A percentile compares a stretch with the other conserved stretches of the same genome.
Conservation (phyloP, 2,113 vertebrate species). For the Tachycineta bicolor region DNA sequence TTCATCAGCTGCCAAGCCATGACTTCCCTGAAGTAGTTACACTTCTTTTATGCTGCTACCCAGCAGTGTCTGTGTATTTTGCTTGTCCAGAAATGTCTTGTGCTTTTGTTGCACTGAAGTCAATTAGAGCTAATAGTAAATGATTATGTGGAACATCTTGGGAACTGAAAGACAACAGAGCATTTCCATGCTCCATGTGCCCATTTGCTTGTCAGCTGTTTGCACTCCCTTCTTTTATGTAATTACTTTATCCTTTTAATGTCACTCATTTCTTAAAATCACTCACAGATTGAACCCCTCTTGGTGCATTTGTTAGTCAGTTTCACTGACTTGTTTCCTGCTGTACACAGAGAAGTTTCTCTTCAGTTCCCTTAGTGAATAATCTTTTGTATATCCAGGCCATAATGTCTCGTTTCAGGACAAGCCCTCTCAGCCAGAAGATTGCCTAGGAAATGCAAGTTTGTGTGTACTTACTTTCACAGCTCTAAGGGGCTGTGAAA, state of each 20-base stretch:
- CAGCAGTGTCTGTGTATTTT: not conserved
- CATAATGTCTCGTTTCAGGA: not conserved
- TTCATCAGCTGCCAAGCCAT: constrained; percentile 23
- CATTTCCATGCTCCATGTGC: not conserved
- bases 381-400: not conserved
- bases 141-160: not conserved
- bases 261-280: not conserved
- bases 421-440: not conserved
- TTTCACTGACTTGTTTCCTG: not conserved
- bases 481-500: not conserved
- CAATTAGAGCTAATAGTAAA: constrained; percentile 20
- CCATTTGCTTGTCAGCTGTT: not conserved
- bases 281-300: not conserved
- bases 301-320: not conserved
- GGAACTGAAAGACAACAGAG: not conserved
- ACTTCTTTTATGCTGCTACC: not conserved
- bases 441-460: not conserved
- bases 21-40: not conserved
- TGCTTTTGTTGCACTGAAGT: constrained; percentile 20
- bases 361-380: not conserved
- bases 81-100: not conserved
- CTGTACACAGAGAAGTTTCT: not conserved
- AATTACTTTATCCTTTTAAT: not conserved
- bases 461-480: not conserved
- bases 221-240: not conserved